Conservation (phyloP, 2,888 invertebrate genomes). For the Fragum sueziense region DNA sequence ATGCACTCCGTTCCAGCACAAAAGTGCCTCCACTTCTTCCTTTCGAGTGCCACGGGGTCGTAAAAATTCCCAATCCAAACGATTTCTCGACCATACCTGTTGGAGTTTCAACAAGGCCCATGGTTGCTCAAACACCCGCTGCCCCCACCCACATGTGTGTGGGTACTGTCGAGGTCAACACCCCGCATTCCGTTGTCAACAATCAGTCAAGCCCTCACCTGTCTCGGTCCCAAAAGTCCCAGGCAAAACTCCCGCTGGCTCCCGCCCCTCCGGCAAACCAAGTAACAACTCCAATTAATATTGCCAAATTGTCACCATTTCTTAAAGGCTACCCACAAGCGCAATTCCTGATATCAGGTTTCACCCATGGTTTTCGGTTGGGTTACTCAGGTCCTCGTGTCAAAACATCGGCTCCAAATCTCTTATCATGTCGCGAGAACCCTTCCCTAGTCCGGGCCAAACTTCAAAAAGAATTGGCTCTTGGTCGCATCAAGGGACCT, state of each 20-base stretch:
- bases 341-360: conserved; percentile 25
- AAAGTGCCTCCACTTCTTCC: background rate
- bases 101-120: conserved; percentile 31
- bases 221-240: background rate
- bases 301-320: background rate
- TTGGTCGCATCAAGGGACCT: conserved; percentile 24
- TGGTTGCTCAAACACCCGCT: conserved; percentile 18
- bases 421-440: conserved; percentile 25
- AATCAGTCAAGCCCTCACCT: background rate
- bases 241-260: background rate
- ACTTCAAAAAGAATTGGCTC: conserved; percentile 17
- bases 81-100: conserved; percentile 38
- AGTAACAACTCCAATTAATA: conserved; percentile 33
- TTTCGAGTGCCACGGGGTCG: background rate
- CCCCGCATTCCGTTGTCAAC: conserved; percentile 12
- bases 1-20: conserved; percentile 9
- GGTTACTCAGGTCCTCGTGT: conserved; percentile 28
- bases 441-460: conserved; percentile 22
- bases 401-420: conserved; percentile 4
- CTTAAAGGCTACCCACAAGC: conserved; percentile 2
- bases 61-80: too few relatives aligned
- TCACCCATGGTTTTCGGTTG: conserved; percentile 30
- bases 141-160: conserved; percentile 34
- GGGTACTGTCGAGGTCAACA: conserved; percentile 41
- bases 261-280: background rate